Evolutionary conservation across 2,797 vertebrate genomes (phyloP), one percentile per base, ranked within the genome.

Genomic region (Phyllotis vaccarum): DNA sequence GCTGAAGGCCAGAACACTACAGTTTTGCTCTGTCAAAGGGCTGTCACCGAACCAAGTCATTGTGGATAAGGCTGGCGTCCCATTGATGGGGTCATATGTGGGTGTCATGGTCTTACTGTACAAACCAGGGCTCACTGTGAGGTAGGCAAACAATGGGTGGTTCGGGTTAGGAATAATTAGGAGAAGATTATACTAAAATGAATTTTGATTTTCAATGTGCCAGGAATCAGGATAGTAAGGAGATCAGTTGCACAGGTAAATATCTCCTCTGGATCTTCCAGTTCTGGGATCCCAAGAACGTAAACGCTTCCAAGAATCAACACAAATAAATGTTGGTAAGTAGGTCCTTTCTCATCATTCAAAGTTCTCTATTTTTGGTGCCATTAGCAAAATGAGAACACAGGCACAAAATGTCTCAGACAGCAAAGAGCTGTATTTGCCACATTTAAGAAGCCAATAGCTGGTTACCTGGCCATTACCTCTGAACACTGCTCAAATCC

Each of bases 51-150:
- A 99, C 99, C 99, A 99, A 1, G 99, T 98, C 66, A 99, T 98
- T 0, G 99, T 99, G 94, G 99, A 99, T 5, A 99, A 99, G 5
- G 98, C 98, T 0, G 99, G 99, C 7, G 99, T 99, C 72, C 99
- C 99, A 0, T 98, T 99, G 96, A 99, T 86, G 1, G 99, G 99
- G 98, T 99, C 99, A 10, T 99, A 99, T 58, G 97, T 98, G 6
- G 99, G 99, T 13, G 99, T 99, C 99, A 99, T 99, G 60, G 99
- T 99, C 98, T 99, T 99, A 97, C 99, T 99, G 94, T 99, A 99
- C 89, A 99, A 98, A 52, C 99, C 98, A 40, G 99, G 97, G 81
- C 98, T 99, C 96, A 97, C 99, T 99, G 98, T 49, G 98, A 97
- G 49, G 93, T 79, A 93, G 96, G 40, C 87, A 37, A n/a, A 68